Percentiles rank a stretch among this genome's conserved stretches.
phyloP scores from a whole-genome alignment of 2,113 vertebrate genomes.

The Prunella himalayana region DNA sequence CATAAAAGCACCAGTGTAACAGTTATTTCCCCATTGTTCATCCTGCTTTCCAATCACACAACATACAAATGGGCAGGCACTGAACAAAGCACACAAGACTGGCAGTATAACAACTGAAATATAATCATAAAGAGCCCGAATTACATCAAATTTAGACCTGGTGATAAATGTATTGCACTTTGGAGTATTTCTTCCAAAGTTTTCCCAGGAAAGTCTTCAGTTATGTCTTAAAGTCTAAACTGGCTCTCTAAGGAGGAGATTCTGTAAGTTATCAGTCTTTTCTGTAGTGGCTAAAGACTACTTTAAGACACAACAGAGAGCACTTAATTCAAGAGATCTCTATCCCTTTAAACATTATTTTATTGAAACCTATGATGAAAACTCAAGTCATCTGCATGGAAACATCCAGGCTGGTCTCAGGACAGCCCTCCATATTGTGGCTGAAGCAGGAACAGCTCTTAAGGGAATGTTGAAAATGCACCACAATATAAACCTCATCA shows the following conservation, averaged over 20 bases:
- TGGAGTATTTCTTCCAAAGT: not conserved
- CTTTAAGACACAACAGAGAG: not conserved
- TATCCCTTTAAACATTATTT: not conserved
- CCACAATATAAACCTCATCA: not conserved
- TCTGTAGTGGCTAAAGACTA: not conserved
- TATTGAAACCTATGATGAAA: not conserved
- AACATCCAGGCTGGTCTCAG: not conserved
- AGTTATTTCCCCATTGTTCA: not conserved
- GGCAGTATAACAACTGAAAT: not conserved
- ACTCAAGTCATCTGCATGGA: not conserved
- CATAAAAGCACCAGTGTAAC: not conserved
- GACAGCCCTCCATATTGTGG: not conserved
- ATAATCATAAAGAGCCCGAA: not conserved
- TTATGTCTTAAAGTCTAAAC: not conserved
- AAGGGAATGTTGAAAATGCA: not conserved
- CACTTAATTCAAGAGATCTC: not conserved
- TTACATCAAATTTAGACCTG: not conserved
- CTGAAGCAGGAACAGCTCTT: not conserved
- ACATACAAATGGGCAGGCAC: not conserved
- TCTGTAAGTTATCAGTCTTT: not conserved
- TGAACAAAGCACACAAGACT: not conserved
- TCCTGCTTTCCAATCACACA: not conserved
- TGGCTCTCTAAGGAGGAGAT: not conserved
- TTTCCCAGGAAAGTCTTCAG: slow-evolving; percentile 2
- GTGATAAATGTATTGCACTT: not conserved